A percentile compares a stretch with the other conserved stretches of the same genome.
These are phyloP conservation scores for Actinia equina DNA, from an alignment of 64 coral and sea anemone genomes.

Conservation along the genomic window DNA sequence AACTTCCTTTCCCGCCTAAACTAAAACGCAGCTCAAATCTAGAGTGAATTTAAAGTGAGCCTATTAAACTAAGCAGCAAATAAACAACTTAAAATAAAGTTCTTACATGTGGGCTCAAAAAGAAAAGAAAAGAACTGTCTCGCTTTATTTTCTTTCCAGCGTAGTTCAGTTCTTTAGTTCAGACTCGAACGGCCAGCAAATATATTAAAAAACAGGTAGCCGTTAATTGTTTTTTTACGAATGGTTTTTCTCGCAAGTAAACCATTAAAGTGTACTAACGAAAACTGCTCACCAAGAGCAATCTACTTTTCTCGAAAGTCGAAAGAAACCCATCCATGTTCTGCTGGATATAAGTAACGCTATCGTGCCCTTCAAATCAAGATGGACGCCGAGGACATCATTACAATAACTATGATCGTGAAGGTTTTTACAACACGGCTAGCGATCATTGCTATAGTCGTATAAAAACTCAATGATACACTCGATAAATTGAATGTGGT, in stretches of 20 bases:
- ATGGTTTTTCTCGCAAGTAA: not conserved
- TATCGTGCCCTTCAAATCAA: not conserved
- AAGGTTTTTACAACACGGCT: not conserved
- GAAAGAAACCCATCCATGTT: not conserved
- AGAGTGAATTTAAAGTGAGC: not conserved
- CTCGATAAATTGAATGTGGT: not conserved
- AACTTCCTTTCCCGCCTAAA: not conserved
- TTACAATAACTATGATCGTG: not conserved
- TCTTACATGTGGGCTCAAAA: too few species aligned
- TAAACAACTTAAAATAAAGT: too few species aligned
- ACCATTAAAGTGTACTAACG: not conserved
- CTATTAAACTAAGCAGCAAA: not conserved
- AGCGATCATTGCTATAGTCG: not conserved
- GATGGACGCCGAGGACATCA: not conserved
- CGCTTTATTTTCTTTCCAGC: too few species aligned
- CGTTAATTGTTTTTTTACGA: not conserved
- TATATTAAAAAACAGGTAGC: too few species aligned
- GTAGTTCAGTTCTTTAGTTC: too few species aligned
- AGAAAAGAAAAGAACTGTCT: too few species aligned
- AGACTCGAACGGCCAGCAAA: too few species aligned
- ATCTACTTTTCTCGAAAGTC: not conserved
- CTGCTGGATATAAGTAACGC: not conserved
- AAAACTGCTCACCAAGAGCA: not conserved
- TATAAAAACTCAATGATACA: not conserved
- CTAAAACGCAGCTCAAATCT: not conserved